Evolutionary conservation across 2,113 vertebrate species (phyloP).

Genomic region (Oryzias woworae): DNA sequence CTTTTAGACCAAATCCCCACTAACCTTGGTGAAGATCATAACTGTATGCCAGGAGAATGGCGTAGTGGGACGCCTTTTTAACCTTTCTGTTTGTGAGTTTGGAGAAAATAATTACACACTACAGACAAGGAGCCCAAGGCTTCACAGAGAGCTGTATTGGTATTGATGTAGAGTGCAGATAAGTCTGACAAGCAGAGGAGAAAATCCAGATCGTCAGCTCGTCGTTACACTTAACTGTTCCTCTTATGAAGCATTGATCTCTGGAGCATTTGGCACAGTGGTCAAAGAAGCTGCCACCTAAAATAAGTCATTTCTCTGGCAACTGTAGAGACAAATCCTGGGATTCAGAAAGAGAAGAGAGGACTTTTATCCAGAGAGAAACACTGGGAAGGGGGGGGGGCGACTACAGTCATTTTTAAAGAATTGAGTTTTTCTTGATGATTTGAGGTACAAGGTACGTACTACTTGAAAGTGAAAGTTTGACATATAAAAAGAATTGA

Average conservation of each 20-base stretch:
- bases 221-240: constrained; percentile 24
- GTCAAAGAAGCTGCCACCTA: constrained; percentile 7
- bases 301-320: neutral
- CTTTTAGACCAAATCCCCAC: constrained; percentile 29
- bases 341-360: neutral
- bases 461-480: no score
- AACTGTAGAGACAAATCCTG: constrained; percentile 1
- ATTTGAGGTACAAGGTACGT: no score
- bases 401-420: neutral
- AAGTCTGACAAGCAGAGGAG: constrained; percentile 14
- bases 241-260: constrained; percentile 37
- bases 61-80: constrained; percentile 41
- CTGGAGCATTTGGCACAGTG: constrained; percentile 15
- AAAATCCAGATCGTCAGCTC: constrained; percentile 21
- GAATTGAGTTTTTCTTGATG: no score
- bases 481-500: no score
- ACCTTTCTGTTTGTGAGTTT: constrained; percentile 24
- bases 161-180: constrained; percentile 21
- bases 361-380: neutral
- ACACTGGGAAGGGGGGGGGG: neutral
- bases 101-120: constrained; percentile 30
- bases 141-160: constrained; percentile 25
- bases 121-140: constrained; percentile 33
- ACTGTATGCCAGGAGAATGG: constrained; percentile 24
- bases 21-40: constrained; percentile 12